Base-by-base conservation (phyloP, 2,113 vertebrate species). In the Hydrolagus affinis region DNA sequence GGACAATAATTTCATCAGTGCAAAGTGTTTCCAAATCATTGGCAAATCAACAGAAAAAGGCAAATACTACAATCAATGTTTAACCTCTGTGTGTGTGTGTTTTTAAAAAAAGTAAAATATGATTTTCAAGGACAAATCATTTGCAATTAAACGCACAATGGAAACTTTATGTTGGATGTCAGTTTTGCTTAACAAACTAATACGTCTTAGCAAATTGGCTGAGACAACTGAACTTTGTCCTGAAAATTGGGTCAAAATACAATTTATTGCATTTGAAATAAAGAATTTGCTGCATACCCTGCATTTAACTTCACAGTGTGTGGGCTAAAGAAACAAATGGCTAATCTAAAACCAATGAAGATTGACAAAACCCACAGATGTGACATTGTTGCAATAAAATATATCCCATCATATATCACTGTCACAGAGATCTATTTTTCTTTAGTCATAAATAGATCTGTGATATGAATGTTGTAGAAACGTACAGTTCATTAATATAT, bases 231-330 rank as follows among this genome's bases (percentile, higher is more conserved):
- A 83, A 83, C 78, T 83, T 66, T 66, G 57, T 32, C 78, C 78
- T 6, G 2, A 66, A 66, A 83, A 56, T 19, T 30, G 17, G 25
- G 62, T 83, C 78, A 68, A 83, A 28, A 62, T 62, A 62, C 66
- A 66, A 83, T 68, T 83, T 68, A 83, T 66, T 83, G 66, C 62
- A 30, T 66, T 83, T 17, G 21, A 83, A 83, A 83, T 66, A 83
- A 68, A 15, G 62, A 83, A 83, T 83, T 11, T 32, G 0, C 78
- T 30, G 25, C 30, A 14, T 66, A 32, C 66, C 32, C 78, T 83
- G 59, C 78, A 66, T 21, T 9, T 83, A 83, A 83, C 62, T 83
- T 83, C 11, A 28, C 78, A 83, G 15, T 30, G 62, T 9, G 14
- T 83, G 62, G 21, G 3, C 25, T 32, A 1, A 8, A 66, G 78